Conservation (phyloP, 2,888 invertebrate genomes). For the Drosophila kambysellisi region DNA sequence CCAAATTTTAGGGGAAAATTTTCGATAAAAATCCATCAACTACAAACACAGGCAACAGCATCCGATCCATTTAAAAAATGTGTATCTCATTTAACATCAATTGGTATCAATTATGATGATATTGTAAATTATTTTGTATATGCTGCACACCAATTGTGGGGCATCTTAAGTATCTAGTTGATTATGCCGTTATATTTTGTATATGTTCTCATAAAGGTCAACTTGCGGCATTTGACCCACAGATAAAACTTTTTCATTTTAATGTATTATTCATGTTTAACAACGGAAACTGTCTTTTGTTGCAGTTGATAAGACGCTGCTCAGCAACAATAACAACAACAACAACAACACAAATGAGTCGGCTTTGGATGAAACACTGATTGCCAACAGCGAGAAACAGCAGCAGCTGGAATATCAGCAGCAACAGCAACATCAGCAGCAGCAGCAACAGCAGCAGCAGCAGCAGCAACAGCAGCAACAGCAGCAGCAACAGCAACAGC, state of each 20-base stretch:
- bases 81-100: slow-evolving; percentile 71
- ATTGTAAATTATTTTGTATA: slow-evolving; percentile 66
- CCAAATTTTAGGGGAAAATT: slow-evolving; percentile 22
- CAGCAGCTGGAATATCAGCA: slow-evolving; percentile 50
- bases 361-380: slow-evolving; percentile 58
- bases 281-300: slow-evolving; percentile 18
- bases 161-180: slow-evolving; percentile 13
- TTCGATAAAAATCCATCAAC: slow-evolving; percentile 14
- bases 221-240: slow-evolving; percentile 5
- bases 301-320: slow-evolving; percentile 63
- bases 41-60: slow-evolving; percentile 1
- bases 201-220: neutral
- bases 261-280: slow-evolving; percentile 9
- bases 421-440: slow-evolving; percentile 59
- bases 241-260: neutral
- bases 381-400: slow-evolving; percentile 57
- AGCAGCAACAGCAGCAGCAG: slow-evolving; percentile 59
- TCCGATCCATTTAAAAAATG: slow-evolving; percentile 33
- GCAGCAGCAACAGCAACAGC: too few species aligned
- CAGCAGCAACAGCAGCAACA: slow-evolving; percentile 59
- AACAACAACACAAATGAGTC: slow-evolving; percentile 34
- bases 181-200: neutral
- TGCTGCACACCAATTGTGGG: slow-evolving; percentile 52
- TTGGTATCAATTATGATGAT: slow-evolving; percentile 73
- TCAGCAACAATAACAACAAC: slow-evolving; percentile 44